phyloP scores from a whole-genome alignment of 2,797 vertebrate species.

The Crenichthys baileyi region DNA sequence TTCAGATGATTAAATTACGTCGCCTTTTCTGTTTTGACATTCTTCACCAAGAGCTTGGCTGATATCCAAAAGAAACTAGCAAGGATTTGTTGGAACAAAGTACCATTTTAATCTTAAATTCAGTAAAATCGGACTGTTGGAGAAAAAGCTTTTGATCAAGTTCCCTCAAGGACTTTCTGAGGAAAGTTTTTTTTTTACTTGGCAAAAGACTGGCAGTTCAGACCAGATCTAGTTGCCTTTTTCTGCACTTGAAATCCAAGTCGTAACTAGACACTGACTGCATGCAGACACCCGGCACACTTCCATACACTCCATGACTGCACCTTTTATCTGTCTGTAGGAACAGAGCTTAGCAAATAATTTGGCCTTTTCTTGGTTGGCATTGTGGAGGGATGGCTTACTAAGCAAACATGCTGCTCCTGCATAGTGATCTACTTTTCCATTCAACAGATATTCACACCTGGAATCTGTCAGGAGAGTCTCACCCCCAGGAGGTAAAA shows the following conservation, averaged over 20 bases:
- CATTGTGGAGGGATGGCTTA: conserved; percentile 23
- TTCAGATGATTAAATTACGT: background rate
- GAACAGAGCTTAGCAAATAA: conserved; percentile 40
- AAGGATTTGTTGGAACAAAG: background rate
- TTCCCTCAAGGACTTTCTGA: conserved; percentile 37
- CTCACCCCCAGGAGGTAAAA: conserved; percentile 51
- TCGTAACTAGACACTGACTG: conserved; percentile 43
- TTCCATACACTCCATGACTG: conserved; percentile 37
- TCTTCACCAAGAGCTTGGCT: conserved; percentile 20
- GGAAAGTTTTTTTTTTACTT: conserved; percentile 44
- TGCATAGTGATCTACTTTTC: conserved; percentile 36
- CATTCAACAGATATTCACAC: conserved; percentile 60
- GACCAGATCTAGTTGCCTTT: conserved; percentile 64
- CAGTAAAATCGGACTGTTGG: conserved; percentile 28
- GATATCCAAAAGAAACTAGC: conserved; percentile 23
- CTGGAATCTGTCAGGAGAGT: conserved; percentile 27
- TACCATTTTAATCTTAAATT: conserved; percentile 11
- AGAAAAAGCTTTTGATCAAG: conserved; percentile 50
- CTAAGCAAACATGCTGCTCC: conserved; percentile 31
- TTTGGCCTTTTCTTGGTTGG: conserved; percentile 45
- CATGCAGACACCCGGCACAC: conserved; percentile 31
- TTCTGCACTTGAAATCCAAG: conserved; percentile 58
- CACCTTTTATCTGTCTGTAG: conserved; percentile 48
- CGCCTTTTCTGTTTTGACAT: conserved; percentile 3
- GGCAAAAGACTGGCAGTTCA: conserved; percentile 42